These are phyloP conservation scores for Scaptomyza reducta DNA, from an alignment of 2,888 invertebrate genomes.

Conservation along the genomic window DNA sequence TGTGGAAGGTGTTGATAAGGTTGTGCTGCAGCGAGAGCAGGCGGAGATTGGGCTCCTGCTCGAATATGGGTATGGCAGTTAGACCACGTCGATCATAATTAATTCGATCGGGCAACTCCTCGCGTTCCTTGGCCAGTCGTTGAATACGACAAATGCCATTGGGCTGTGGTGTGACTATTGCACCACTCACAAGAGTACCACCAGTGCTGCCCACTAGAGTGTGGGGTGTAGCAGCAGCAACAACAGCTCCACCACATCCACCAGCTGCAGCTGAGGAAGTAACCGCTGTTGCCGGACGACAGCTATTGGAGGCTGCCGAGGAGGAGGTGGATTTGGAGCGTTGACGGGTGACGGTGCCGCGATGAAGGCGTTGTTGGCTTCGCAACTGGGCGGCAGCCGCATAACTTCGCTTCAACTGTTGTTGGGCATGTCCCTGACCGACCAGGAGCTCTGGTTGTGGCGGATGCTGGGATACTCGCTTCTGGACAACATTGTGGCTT, in stretches of 20 bases:
- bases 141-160: conserved; percentile 86
- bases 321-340: conserved; percentile 81
- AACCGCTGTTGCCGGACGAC: conserved; percentile 62
- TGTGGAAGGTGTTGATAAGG: conserved; percentile 87
- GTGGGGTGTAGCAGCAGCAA: conserved; percentile 46
- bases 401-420: conserved; percentile 65
- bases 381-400: conserved; percentile 59
- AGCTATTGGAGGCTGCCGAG: conserved; percentile 73
- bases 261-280: conserved; percentile 2
- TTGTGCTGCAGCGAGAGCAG: conserved; percentile 96
- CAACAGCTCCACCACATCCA: conserved; percentile 31
- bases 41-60: conserved; percentile 91
- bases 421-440: conserved; percentile 49
- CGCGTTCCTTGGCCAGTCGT: conserved; percentile 90
- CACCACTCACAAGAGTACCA: conserved; percentile 68
- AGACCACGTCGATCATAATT: conserved; percentile 93
- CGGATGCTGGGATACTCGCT: conserved; percentile 45
- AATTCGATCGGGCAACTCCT: conserved; percentile 93
- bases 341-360: conserved; percentile 68
- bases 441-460: conserved; percentile 54
- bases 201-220: conserved; percentile 54
- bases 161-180: conserved; percentile 79
- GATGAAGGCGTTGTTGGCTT: conserved; percentile 61
- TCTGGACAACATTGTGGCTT: conserved; percentile 79
- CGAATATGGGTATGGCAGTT: conserved; percentile 91